Conservation (phyloP, 2,113 vertebrate genomes). For the Perccottus glenii region DNA sequence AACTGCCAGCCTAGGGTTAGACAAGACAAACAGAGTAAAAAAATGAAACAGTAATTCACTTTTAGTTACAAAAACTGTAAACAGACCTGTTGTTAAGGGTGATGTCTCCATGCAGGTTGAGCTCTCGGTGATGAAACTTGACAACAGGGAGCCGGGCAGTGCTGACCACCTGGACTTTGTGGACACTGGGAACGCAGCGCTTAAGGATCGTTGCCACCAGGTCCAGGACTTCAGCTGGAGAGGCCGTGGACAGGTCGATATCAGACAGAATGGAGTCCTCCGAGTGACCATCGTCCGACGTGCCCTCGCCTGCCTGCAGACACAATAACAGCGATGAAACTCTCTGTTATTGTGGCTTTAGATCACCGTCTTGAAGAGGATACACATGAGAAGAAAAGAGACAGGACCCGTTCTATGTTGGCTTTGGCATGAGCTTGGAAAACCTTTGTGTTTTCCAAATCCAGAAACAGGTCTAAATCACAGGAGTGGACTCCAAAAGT, state of each 20-base stretch:
- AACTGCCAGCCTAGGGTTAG: conserved; percentile 81
- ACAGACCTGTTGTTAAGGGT: conserved; percentile 89
- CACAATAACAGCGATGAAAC: neutral
- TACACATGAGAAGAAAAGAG: neutral
- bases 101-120: conserved; percentile 87
- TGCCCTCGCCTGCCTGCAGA: conserved; percentile 66
- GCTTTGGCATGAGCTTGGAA: conserved; percentile 77
- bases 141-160: conserved; percentile 87
- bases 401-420: conserved; percentile 66
- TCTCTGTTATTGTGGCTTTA: too few species aligned
- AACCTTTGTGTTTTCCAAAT: conserved; percentile 85
- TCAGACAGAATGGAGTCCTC: conserved; percentile 87
- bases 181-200: conserved; percentile 89
- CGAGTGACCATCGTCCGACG: conserved; percentile 71
- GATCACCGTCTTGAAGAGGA: too few species aligned
- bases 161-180: conserved; percentile 85
- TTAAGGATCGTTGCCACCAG: conserved; percentile 84
- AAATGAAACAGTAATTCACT: neutral
- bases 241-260: conserved; percentile 76
- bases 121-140: conserved; percentile 89
- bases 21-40: neutral
- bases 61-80: neutral
- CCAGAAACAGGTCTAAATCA: conserved; percentile 90
- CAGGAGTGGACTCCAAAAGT: conserved; percentile 88
- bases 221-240: conserved; percentile 81